Evolutionary conservation across 2,888 invertebrate species (phyloP).

Genomic region (Tenthredo amoena): DNA sequence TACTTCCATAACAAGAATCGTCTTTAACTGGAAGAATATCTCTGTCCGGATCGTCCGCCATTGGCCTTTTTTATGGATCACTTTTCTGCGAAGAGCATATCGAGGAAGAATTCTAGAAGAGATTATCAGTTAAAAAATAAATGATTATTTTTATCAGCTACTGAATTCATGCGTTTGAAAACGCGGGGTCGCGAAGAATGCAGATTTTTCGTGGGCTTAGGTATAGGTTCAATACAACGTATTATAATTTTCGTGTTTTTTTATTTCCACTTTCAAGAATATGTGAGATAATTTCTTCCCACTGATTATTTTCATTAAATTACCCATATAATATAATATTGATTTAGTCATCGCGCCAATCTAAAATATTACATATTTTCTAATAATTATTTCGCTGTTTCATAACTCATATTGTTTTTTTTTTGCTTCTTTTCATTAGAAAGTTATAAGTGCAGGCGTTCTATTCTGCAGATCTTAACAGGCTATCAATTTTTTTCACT

Average conservation of each 20-base stretch:
- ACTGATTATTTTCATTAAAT: neutral
- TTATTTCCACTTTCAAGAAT: neutral
- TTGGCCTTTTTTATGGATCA: conserved; percentile 55
- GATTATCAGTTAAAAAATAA: neutral
- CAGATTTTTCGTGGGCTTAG: too few relatives aligned
- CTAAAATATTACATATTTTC: neutral
- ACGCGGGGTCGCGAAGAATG: too few relatives aligned
- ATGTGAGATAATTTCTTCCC: neutral
- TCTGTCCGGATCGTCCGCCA: conserved; percentile 71
- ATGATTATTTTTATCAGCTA: neutral
- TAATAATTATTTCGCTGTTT: neutral
- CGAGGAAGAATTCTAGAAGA: neutral
- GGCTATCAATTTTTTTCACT: neutral
- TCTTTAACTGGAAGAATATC: conserved; percentile 69
- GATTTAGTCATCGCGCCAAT: neutral
- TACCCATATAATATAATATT: neutral
- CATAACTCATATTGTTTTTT: neutral
- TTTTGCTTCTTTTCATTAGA: neutral
- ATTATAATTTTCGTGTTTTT: neutral
- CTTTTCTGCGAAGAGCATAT: conserved; percentile 9
- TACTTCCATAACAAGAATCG: conserved; percentile 61
- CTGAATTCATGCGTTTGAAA: neutral
- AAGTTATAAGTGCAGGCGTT: neutral
- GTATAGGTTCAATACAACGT: neutral
- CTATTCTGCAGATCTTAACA: neutral